These are phyloP conservation scores for Eriocheir sinensis DNA, from an alignment of 1,140 invertebrate genomes.

Conservation along the genomic window DNA sequence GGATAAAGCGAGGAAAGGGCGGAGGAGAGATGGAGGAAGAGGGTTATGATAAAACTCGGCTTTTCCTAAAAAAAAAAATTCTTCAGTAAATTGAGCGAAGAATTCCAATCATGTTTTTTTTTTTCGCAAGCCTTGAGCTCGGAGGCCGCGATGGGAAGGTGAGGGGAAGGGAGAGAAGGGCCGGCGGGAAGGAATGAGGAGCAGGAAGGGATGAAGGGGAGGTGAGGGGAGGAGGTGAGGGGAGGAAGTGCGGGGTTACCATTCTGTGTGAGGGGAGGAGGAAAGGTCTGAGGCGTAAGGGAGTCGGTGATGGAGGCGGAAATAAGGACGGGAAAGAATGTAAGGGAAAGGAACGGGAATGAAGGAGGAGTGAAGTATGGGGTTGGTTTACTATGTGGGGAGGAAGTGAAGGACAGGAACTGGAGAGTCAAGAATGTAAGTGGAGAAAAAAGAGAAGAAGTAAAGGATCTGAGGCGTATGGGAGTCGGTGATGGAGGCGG, in stretches of 20 bases:
- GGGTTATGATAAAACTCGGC: conserved; percentile 21
- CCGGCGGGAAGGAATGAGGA: neutral
- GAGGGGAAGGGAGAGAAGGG: neutral
- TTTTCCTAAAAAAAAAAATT: neutral
- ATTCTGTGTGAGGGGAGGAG: no score
- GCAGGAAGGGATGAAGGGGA: neutral
- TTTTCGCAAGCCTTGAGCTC: neutral
- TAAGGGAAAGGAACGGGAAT: no score
- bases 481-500: no score
- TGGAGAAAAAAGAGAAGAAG: no score
- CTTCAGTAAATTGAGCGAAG: conserved; percentile 16
- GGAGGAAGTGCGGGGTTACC: no score
- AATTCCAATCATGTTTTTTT: conserved; percentile 23
- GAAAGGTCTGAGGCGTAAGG: neutral
- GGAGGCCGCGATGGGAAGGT: neutral
- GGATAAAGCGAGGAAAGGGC: neutral
- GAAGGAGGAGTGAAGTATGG: no score
- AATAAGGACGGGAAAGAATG: neutral
- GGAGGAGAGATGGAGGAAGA: neutral
- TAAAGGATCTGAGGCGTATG: no score
- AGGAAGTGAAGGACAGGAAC: no score
- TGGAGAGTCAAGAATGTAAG: no score
- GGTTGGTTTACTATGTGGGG: no score
- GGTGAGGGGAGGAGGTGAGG: neutral
- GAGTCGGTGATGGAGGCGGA: neutral